A percentile compares a stretch with the other conserved stretches of the same genome.
Evolutionary conservation across 2,888 invertebrate genomes (phyloP).

Genomic region (Apodemia mormo): DNA sequence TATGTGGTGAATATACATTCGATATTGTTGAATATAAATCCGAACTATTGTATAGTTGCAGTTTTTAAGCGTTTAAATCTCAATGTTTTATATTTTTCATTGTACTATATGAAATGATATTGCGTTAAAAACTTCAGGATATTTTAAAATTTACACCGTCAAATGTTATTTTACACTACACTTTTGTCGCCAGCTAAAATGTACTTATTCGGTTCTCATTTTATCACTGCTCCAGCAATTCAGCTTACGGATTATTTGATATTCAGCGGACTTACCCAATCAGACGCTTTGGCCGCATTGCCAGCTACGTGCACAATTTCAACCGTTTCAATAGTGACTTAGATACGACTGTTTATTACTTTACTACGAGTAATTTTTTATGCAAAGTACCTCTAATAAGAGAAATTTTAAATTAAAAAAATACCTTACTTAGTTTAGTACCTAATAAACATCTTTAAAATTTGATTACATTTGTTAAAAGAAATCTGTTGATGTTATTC

Average conservation of each 20-base stretch:
- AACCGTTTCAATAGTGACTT: conserved; percentile 2
- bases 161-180: background rate
- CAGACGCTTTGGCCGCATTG: conserved; percentile 14
- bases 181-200: background rate
- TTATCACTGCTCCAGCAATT: conserved; percentile 1
- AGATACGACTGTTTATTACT: conserved; percentile 2
- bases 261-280: conserved; percentile 10
- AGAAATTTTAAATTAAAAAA: no score
- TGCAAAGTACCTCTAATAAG: background rate
- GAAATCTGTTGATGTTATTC: no score
- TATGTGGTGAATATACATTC: no score
- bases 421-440: no score
- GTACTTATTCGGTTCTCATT: conserved; percentile 4
- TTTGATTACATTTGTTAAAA: no score
- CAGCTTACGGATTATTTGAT: conserved; percentile 8
- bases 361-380: background rate
- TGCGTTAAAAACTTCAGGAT: background rate
- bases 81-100: no score
- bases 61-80: no score
- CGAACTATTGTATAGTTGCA: no score
- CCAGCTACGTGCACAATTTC: conserved; percentile 12
- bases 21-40: no score
- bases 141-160: background rate
- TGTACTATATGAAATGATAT: background rate
- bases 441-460: no score